Evolutionary conservation across 2,113 vertebrate genomes (phyloP).

Genomic region (Anas platyrhynchos): DNA sequence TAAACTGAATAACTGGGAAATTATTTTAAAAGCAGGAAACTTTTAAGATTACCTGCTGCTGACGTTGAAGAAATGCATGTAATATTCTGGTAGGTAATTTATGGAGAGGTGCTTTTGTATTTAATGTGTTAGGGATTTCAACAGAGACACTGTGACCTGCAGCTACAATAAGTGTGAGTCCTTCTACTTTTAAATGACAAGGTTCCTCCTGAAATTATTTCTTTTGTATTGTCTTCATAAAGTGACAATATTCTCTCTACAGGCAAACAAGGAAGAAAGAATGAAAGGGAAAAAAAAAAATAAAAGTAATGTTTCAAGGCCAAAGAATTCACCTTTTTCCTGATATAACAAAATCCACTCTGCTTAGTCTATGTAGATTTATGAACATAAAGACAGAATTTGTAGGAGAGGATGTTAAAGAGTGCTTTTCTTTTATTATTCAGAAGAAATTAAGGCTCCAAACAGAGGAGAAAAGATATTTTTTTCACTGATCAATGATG

Average conservation of each 20-base stretch:
- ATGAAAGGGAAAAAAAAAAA: too few species aligned
- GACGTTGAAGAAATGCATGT: background rate
- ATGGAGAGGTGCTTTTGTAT: background rate
- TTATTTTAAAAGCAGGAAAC: slow-evolving; percentile 1
- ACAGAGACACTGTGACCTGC: slow-evolving; percentile 3
- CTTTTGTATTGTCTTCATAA: slow-evolving; percentile 5
- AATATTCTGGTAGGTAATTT: background rate
- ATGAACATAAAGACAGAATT: background rate
- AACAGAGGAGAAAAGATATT: background rate
- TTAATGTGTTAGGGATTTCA: background rate
- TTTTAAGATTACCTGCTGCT: background rate
- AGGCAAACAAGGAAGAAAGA: background rate
- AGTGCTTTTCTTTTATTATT: background rate
- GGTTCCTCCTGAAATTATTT: background rate
- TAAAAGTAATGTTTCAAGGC: background rate
- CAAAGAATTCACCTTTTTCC: background rate
- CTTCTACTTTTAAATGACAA: background rate
- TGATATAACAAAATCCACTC: background rate
- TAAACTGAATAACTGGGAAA: background rate
- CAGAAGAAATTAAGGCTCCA: slow-evolving; percentile 9
- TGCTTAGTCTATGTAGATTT: background rate
- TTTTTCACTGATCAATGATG: background rate
- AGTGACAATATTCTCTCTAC: background rate
- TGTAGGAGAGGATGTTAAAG: background rate
- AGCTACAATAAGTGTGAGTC: slow-evolving; percentile 6